Percentiles rank a stretch among this genome's conserved stretches.
Conservation (phyloP, 1,140 invertebrate species). For the Hylyphantes graminicola region DNA sequence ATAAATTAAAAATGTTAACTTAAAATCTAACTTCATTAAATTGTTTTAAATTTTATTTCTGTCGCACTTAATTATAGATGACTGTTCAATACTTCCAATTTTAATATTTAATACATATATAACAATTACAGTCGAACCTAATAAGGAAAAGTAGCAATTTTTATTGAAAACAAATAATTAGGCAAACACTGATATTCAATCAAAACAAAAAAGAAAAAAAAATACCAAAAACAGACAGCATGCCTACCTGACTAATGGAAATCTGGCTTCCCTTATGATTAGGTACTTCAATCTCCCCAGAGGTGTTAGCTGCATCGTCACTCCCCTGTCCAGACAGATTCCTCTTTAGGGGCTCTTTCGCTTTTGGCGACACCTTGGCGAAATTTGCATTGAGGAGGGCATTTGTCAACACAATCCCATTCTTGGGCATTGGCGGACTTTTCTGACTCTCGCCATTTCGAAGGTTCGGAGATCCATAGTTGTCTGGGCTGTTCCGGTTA, state of each 20-base stretch:
- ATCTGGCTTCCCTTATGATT: slow-evolving; percentile 76
- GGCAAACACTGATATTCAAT: too few relatives aligned
- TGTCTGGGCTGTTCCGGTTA: neutral
- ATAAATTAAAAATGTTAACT: too few relatives aligned
- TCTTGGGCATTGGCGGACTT: neutral
- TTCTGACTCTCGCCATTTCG: slow-evolving; percentile 5
- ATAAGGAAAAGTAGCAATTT: too few relatives aligned
- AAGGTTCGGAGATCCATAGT: neutral
- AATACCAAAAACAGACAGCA: too few relatives aligned
- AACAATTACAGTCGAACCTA: too few relatives aligned
- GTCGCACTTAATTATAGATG: too few relatives aligned
- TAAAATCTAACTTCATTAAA: too few relatives aligned
- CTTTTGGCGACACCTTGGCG: slow-evolving; percentile 17
- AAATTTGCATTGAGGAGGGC: slow-evolving; percentile 24
- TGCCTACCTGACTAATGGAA: slow-evolving; percentile 76
- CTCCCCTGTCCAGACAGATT: slow-evolving; percentile 41
- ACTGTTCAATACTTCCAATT: too few relatives aligned
- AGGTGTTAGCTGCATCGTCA: slow-evolving; percentile 74
- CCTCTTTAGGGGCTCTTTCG: slow-evolving; percentile 24
- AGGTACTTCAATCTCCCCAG: slow-evolving; percentile 64
- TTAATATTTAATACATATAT: too few relatives aligned
- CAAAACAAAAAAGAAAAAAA: too few relatives aligned
- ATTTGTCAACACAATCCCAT: slow-evolving; percentile 27
- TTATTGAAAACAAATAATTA: too few relatives aligned
- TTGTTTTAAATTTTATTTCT: too few relatives aligned